These are phyloP conservation scores for Drosophila micromelanica DNA, from an alignment of 1,140 invertebrate species.

Conservation along the genomic window DNA sequence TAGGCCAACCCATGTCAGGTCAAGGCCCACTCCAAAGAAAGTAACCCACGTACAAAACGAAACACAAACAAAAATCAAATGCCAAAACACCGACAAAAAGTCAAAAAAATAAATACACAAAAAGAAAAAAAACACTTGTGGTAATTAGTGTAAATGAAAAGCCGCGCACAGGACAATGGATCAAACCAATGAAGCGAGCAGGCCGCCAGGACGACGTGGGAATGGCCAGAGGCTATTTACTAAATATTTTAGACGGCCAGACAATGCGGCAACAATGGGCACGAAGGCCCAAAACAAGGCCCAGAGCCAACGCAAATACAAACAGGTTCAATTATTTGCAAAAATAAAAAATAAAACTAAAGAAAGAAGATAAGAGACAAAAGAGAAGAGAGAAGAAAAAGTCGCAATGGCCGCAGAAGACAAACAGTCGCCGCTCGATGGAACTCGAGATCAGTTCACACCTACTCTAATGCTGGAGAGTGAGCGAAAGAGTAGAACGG, in stretches of 20 bases:
- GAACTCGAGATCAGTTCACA: conserved; percentile 34
- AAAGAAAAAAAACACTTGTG: conserved; percentile 68
- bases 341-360: conserved; percentile 34
- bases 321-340: conserved; percentile 79
- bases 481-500: conserved; percentile 11
- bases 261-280: conserved; percentile 62
- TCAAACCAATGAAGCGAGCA: conserved; percentile 54
- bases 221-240: conserved; percentile 62
- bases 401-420: conserved; percentile 46
- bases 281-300: conserved; percentile 9
- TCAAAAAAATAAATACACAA: conserved; percentile 34
- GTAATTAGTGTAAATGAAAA: conserved; percentile 76
- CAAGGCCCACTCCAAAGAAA: conserved; percentile 62
- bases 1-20: conserved; percentile 35
- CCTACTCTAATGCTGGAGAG: conserved; percentile 54
- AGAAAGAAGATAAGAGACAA: conserved; percentile 1
- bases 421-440: conserved; percentile 49
- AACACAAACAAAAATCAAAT: conserved; percentile 60
- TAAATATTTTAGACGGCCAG: conserved; percentile 67
- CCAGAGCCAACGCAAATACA: conserved; percentile 43
- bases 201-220: conserved; percentile 60
- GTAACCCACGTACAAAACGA: conserved; percentile 15
- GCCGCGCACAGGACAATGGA: conserved; percentile 27
- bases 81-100: conserved; percentile 72
- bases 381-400: conserved; percentile 2